Base-by-base conservation (phyloP, 2,888 invertebrate species). In the Octodonta nipae region DNA sequence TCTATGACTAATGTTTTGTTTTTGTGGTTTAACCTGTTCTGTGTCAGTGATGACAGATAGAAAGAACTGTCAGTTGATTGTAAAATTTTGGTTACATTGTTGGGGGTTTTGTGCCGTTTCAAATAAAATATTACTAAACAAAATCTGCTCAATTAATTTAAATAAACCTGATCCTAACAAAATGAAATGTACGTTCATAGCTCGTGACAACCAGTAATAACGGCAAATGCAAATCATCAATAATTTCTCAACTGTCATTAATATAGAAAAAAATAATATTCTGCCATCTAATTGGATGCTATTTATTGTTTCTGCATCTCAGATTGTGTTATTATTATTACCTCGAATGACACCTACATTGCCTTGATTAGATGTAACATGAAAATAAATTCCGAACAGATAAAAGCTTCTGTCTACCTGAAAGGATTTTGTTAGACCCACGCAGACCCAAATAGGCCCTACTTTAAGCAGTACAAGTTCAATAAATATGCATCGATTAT, bases 281-380 rank as follows among this genome's bases (percentile, higher is more conserved):
- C 10, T 28, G 25, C 25, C 15, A 37, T 35, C 34, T 39, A 39
- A 41, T 41, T 41, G 41, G 33, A 34, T 33, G 24, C 28, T 36
- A 39, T 42, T 39, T 39, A 39, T 37, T 32, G 31, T 35, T 32
- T 28, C 29, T 36, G 32, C 28, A 15, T 15, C 28, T 38, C 38
- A 36, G 30, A 30, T 36, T 35, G 33, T 17, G 28, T 31, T 37
- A 40, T 40, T 42, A 36, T 31, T 33, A n/a, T n/a, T n/a, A n/a
- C n/a, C n/a, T n/a, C 26, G 32, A 35, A 30, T 27, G 35, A 40
- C 42, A 40, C 42, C 42, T 40, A 42, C 42, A 36, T 32, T 29
- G 26, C 33, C 34, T 42, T 40, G 40, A 42, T 42, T 42, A 42
- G 38, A 42, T 38, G 38, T 35, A 42, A 36, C 40, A 34, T 27